Evolutionary conservation across 2,113 vertebrate species (phyloP).

Genomic region (Bos indicus): DNA sequence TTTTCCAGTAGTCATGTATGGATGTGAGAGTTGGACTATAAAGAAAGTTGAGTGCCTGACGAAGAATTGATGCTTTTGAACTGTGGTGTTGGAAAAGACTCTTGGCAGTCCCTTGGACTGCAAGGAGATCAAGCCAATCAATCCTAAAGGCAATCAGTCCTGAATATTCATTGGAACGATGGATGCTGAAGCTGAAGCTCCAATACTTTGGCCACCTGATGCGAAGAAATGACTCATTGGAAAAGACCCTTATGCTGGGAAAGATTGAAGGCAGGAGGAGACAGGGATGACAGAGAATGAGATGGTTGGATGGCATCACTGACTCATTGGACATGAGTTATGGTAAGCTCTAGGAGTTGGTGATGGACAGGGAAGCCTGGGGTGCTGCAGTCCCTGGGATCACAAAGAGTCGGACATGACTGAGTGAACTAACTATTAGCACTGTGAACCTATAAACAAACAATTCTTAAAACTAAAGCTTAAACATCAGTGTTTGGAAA

Average conservation of each 20-base stretch:
- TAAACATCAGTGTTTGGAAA: not conserved
- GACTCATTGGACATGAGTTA: fast-evolving
- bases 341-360: fast-evolving
- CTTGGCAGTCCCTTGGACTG: not conserved
- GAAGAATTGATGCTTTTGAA: not conserved
- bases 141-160: not conserved
- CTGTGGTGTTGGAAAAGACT: not conserved
- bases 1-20: not conserved
- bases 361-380: not conserved
- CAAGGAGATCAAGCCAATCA: not conserved
- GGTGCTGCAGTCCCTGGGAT: not conserved
- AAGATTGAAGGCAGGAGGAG: not conserved
- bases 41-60: not conserved
- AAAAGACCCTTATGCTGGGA: not conserved
- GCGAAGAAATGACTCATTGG: not conserved
- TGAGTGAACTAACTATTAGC: not conserved
- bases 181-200: not conserved
- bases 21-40: not conserved
- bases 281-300: not conserved
- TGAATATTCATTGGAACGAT: not conserved
- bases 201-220: not conserved
- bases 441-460: not conserved
- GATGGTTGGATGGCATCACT: not conserved
- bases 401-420: not conserved
- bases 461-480: not conserved